Evolutionary conservation across 2,113 vertebrate genomes (phyloP).

Genomic region (Laticauda laticaudata): DNA sequence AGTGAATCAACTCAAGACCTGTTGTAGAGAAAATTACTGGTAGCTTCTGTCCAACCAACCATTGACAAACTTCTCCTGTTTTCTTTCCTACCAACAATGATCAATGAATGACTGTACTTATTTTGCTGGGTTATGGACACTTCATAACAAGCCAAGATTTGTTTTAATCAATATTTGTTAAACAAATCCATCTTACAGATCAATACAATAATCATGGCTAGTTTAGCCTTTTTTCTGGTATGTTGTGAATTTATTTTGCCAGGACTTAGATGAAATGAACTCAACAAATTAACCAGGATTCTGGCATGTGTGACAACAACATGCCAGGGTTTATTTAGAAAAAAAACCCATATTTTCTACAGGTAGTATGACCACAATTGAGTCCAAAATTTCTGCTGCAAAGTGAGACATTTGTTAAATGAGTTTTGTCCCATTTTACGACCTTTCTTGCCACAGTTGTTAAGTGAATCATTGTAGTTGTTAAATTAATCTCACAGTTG

Average conservation of each 20-base stretch:
- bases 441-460: too few species aligned
- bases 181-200: background rate
- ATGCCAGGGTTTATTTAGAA: background rate
- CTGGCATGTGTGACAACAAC: background rate
- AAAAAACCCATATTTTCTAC: background rate
- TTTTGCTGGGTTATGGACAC: background rate
- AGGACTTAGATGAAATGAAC: background rate
- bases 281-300: background rate
- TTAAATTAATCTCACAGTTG: too few species aligned
- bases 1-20: background rate
- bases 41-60: background rate
- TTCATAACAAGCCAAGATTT: background rate
- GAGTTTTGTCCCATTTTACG: too few species aligned
- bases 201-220: background rate
- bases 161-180: background rate
- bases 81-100: background rate
- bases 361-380: too few species aligned
- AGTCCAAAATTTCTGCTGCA: too few species aligned
- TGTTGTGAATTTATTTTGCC: background rate
- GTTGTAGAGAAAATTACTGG: background rate
- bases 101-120: background rate
- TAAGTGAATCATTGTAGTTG: too few species aligned
- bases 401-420: too few species aligned
- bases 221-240: background rate
- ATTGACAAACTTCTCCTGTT: background rate